Evolutionary conservation across 2,797 vertebrate species (phyloP).

Genomic region (Lutjanus argentimaculatus): DNA sequence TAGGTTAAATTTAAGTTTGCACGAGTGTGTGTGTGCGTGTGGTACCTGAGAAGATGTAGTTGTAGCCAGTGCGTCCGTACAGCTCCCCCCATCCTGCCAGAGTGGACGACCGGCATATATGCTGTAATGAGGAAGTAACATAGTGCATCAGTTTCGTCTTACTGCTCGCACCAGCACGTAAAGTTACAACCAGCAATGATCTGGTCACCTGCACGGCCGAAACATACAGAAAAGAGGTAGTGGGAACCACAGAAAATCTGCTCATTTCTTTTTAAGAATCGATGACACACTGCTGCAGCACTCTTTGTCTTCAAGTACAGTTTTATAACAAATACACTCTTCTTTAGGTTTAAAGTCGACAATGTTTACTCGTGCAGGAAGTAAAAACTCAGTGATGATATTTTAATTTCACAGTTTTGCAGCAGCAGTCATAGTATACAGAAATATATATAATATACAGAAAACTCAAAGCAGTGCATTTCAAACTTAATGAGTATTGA

Average conservation of each 20-base stretch:
- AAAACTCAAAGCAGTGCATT: not conserved
- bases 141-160: not conserved
- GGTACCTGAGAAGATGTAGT: slow-evolving; percentile 98
- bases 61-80: slow-evolving; percentile 97
- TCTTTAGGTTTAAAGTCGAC: not conserved
- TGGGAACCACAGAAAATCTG: not conserved
- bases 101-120: slow-evolving; percentile 97
- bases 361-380: not conserved
- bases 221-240: slow-evolving; percentile 3
- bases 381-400: not conserved
- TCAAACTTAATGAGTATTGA: not conserved
- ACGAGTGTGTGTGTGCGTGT: not conserved
- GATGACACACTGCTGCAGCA: not conserved
- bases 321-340: not conserved
- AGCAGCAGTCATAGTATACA: not conserved
- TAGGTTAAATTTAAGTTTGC: not conserved
- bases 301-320: not conserved
- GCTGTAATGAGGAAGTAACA: slow-evolving; percentile 80
- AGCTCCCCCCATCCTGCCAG: slow-evolving; percentile 98
- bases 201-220: not conserved
- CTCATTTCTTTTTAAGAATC: not conserved
- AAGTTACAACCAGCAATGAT: not conserved
- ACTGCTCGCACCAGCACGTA: not conserved
- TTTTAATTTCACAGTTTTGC: not conserved
- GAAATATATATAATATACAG: no score